Conservation (phyloP, 1,140 invertebrate species). For the Drosophila sechellia region DNA sequence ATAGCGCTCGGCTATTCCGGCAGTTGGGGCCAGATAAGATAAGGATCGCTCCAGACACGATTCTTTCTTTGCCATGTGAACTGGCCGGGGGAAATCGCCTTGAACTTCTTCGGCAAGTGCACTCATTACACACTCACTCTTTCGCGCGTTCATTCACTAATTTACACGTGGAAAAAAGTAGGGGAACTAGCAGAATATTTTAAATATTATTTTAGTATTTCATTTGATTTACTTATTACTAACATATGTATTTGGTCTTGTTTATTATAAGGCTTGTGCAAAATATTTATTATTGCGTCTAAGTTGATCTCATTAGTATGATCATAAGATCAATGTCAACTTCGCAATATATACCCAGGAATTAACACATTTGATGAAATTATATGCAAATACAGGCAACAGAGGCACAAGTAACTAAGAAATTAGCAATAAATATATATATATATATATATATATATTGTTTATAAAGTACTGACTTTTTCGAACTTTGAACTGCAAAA, state of each 20-base stretch:
- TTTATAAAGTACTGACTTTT: background rate
- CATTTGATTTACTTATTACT: no score
- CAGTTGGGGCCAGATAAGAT: slow-evolving; percentile 47
- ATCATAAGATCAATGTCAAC: background rate
- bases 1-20: slow-evolving; percentile 48
- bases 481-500: no score
- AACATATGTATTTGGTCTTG: no score
- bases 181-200: no score
- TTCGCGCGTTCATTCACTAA: background rate
- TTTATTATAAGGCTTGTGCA: no score
- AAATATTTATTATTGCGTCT: no score
- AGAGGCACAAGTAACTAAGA: no score
- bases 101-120: slow-evolving; percentile 26
- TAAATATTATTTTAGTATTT: no score
- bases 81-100: slow-evolving; percentile 24
- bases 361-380: background rate
- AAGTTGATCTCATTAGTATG: background rate
- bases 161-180: background rate
- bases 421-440: no score
- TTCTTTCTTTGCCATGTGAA: slow-evolving; percentile 24
- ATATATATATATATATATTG: no score
- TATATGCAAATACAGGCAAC: background rate
- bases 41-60: slow-evolving; percentile 30
- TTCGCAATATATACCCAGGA: background rate
- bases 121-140: slow-evolving; percentile 29